Evolutionary conservation across 2,797 vertebrate genomes (phyloP), one percentile per base, ranked within the genome.

Genomic region (Cygnus olor): DNA sequence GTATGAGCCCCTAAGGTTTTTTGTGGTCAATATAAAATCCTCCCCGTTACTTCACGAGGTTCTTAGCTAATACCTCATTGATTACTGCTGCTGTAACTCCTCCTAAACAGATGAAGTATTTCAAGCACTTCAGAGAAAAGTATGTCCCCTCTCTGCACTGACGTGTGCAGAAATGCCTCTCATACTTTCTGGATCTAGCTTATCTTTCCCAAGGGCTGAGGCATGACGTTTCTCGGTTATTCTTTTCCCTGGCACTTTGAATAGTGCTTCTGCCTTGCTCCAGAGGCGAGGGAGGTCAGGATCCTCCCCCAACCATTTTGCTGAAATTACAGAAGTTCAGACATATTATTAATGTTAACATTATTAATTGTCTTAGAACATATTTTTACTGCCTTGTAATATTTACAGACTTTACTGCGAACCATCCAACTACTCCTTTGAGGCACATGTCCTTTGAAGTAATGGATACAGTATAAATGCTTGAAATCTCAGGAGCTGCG

Each of bases 151-250:
- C 56, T 91, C 57, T 78, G 72, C 57, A 54, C 40, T 96, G 88
- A 82, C 4, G 28, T 56, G 66, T 34, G 28, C 36, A 94, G 78
- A 93, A 95, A 95, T 89, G 61, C 84, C 49, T 94, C 65, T 96
- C 80, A 44, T 85, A 65, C 70, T 88, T 94, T 90, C 72, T 94
- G 90, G 85, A 94, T 77, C 71, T 74, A 74, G 57, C 80, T 93
- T 90, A 86, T 90, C 88, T 90, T 91, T 85, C 80, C 80, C 80
- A 94, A 86, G 88, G 53, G 78, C 71, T 32, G 4, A 81, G 57
- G 71, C 56, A 87, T 5, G 44, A 90, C 15, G 2, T 15, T 49
- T 45, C 85, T 47, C 56, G 0, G 7, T 65, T 90, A 24, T 87
- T 94, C 60, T 88, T 90, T 88, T 74, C 71, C 80, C 70, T 49